Evolutionary conservation across 2,113 vertebrate species (phyloP), one percentile per base, ranked within the genome.

Genomic region (Gambusia affinis): DNA sequence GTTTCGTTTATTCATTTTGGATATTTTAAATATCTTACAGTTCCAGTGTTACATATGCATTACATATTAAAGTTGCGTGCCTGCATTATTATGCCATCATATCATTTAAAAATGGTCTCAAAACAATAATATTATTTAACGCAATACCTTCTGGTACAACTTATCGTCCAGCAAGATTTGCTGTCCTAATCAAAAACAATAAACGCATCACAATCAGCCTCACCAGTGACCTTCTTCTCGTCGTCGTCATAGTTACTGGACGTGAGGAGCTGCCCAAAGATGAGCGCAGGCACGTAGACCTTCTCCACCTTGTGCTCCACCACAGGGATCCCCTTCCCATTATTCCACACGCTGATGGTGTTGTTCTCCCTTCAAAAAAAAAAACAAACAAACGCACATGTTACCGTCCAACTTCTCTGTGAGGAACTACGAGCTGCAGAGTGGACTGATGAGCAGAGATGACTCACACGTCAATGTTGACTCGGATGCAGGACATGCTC

Each of bases 221-320:
- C 85, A 99, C 98, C 98, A 60, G 98, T 99, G 90, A 99, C 97
- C 93, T 99, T 99, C 92, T 99, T 99, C 86, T 99, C 89, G 0
- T 98, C 95, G 57, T 99, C 98, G 3, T 99, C 94, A 0, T 99
- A 99, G 93, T 99, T 99, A 91, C 98, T 99, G 84, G 98, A 99
- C 24, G 98, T 99, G 72, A 99, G 94, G 37, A 99, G 96, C 82
- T 99, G 97, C 67, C 98, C 98, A 60, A 99, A 99, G 92, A 99
- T 99, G 72, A 99, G 96, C n/a, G 97, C 97, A n/a, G 98, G 97
- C 69, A 99, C 98, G 65, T 89, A 99, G 60, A 97, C 94, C 89
- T 99, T 99, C 92, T 99, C 98, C 73, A 99, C 96, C 89, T 99
- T 98, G 92, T 99, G 98, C 81, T 98, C 94, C 75, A 99, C 96